These are phyloP conservation scores for Stigmatopora argus DNA, from an alignment of 2,113 vertebrate species.

Conservation along the genomic window DNA sequence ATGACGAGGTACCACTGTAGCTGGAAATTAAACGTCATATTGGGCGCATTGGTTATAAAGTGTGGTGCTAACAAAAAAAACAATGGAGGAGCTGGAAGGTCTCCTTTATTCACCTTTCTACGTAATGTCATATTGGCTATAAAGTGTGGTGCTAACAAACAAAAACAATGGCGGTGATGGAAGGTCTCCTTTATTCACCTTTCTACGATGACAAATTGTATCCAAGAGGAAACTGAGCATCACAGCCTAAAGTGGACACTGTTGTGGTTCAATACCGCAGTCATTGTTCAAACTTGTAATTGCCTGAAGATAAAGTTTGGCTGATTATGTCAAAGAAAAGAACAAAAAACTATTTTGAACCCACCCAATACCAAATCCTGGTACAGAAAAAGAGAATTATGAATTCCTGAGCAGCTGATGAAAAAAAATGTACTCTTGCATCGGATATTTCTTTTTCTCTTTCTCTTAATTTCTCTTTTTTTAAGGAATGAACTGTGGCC, in stretches of 20 bases:
- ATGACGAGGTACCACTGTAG: not conserved
- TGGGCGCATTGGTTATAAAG: not conserved
- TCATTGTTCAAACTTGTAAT: not conserved
- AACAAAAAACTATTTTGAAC: constrained; percentile 30
- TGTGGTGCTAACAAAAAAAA: not conserved
- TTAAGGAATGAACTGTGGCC: constrained; percentile 16
- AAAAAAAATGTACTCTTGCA: constrained; percentile 11
- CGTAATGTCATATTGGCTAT: not conserved
- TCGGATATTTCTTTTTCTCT: not conserved
- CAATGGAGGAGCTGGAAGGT: not conserved
- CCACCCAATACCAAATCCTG: not conserved
- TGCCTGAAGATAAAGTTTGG: constrained; percentile 17
- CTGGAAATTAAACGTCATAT: not conserved
- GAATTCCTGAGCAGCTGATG: constrained; percentile 22
- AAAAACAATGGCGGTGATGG: not conserved
- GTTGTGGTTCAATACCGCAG: not conserved
- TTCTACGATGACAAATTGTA: not conserved
- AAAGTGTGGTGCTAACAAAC: not conserved
- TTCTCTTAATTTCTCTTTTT: constrained; percentile 7
- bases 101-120: not conserved
- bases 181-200: not conserved
- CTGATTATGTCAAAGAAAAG: constrained; percentile 32
- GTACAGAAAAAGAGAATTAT: not conserved
- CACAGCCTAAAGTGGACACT: not conserved
- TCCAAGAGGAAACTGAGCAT: not conserved